Conservation (phyloP, 2,888 invertebrate species). For the Pilophorus perplexus region DNA sequence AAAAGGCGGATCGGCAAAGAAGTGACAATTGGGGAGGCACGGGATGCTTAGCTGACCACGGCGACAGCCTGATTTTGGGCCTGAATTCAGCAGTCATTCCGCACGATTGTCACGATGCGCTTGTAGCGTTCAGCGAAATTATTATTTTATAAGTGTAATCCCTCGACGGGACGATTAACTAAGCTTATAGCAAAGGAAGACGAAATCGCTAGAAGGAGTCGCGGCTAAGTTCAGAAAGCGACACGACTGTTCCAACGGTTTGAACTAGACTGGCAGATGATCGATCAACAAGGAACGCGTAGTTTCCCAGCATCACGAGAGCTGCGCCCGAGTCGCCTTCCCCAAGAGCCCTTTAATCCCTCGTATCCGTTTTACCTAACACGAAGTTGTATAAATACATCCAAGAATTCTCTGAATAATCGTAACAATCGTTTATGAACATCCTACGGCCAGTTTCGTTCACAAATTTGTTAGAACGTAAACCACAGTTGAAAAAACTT, state of each 20-base stretch:
- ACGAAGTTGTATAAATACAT: no score
- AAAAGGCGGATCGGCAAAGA: conserved; percentile 44
- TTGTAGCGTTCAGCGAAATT: no score
- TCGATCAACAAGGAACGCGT: conserved; percentile 21
- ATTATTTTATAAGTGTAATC: no score
- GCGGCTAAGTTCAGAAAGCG: background rate
- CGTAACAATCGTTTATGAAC: no score
- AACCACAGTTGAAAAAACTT: no score
- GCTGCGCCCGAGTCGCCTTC: conserved; percentile 11
- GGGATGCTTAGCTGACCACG: conserved; percentile 43
- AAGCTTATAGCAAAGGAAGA: conserved; percentile 10
- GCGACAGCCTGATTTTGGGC: conserved; percentile 40
- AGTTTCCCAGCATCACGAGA: conserved; percentile 29
- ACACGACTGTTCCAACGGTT: conserved; percentile 14
- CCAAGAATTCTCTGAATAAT: no score
- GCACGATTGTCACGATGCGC: background rate
- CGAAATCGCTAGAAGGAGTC: background rate
- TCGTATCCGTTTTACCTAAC: no score
- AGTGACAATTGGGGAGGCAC: conserved; percentile 43
- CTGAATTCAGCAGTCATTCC: conserved; percentile 38
- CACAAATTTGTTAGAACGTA: no score
- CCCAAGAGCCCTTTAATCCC: no score
- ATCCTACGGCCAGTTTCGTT: no score
- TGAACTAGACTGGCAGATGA: conserved; percentile 22
- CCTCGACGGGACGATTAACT: no score